A percentile compares a stretch with the other conserved stretches of the same genome.
Conservation (phyloP, 1,140 invertebrate genomes). For the Pseudachorutes palmiensis region DNA sequence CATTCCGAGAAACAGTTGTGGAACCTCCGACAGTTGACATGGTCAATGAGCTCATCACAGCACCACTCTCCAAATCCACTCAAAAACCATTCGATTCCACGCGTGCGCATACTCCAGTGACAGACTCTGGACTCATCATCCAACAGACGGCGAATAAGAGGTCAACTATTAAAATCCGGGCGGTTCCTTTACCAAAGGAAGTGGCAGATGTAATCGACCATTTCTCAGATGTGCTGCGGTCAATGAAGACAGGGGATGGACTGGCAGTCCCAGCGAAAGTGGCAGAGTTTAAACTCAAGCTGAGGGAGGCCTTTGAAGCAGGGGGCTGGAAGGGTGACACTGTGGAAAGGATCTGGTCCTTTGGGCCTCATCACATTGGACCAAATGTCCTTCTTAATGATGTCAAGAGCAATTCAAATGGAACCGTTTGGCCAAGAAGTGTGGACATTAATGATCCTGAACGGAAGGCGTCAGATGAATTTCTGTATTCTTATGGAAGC, state of each 20-base stretch:
- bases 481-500: conserved; percentile 56
- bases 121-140: conserved; percentile 51
- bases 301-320: conserved; percentile 55
- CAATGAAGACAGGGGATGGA: conserved; percentile 14
- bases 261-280: conserved; percentile 25
- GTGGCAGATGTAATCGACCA: conserved; percentile 63
- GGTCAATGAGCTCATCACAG: conserved; percentile 73
- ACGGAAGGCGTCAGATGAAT: conserved; percentile 37
- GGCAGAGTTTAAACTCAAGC: conserved; percentile 43
- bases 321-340: conserved; percentile 50
- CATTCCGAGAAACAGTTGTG: conserved; percentile 89
- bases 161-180: conserved; percentile 64
- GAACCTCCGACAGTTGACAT: conserved; percentile 72
- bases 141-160: conserved; percentile 63
- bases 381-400: conserved; percentile 80
- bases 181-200: conserved; percentile 64
- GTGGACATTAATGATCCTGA: conserved; percentile 35
- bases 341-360: conserved; percentile 74
- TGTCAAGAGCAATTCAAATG: conserved; percentile 45
- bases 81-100: neutral
- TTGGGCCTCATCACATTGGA: conserved; percentile 80
- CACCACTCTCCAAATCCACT: conserved; percentile 42
- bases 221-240: conserved; percentile 52
- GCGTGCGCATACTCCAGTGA: neutral
- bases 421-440: conserved; percentile 46